Evolutionary conservation across 2,888 invertebrate genomes (phyloP).

Genomic region (Drosophila affinis): DNA sequence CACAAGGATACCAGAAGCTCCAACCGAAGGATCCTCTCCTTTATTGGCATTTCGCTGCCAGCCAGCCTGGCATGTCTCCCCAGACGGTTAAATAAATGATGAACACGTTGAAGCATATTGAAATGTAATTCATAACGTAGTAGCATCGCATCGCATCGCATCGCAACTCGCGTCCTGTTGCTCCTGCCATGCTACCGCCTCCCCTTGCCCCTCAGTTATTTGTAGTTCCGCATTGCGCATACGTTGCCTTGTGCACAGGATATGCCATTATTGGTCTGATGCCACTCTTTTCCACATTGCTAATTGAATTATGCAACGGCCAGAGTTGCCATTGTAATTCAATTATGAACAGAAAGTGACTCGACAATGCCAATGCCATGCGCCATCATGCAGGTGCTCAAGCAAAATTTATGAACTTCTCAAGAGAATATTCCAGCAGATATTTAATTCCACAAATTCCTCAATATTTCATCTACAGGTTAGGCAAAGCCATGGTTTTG

Average conservation of each 20-base stretch:
- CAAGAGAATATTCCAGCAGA: background rate
- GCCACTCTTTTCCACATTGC: constrained; percentile 23
- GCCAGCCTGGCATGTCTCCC: constrained; percentile 25
- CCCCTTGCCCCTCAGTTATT: background rate
- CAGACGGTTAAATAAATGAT: constrained; percentile 64
- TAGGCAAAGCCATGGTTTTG: background rate
- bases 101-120: constrained; percentile 71
- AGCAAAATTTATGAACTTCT: background rate
- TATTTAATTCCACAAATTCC: background rate
- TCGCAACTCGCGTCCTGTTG: constrained; percentile 6
- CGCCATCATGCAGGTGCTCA: background rate
- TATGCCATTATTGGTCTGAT: constrained; percentile 13
- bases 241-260: constrained; percentile 40
- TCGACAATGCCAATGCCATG: background rate
- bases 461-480: background rate
- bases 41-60: constrained; percentile 48
- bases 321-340: constrained; percentile 43
- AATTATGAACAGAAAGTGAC: constrained; percentile 13
- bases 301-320: constrained; percentile 57
- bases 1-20: constrained; percentile 9
- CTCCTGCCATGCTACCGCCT: background rate
- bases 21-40: constrained; percentile 28
- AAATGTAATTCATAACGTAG: constrained; percentile 74
- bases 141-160: constrained; percentile 33
- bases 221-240: constrained; percentile 20